phyloP scores from a whole-genome alignment of 2,797 vertebrate species.

The Miichthys miiuy region DNA sequence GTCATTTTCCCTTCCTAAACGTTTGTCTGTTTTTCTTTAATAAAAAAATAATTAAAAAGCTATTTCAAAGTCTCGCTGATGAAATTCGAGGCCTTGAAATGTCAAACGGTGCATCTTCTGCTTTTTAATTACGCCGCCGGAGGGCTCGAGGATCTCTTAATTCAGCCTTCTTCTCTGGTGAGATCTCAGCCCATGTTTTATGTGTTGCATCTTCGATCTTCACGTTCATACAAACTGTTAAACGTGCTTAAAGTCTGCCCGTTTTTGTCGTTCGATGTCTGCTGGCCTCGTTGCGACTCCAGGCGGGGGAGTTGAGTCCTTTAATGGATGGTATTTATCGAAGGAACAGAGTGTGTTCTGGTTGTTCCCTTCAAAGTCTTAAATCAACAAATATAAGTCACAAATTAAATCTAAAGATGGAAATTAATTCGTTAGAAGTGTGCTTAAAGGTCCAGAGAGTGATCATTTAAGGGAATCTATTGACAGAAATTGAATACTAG shows the following conservation, averaged over 20 bases:
- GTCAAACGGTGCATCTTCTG: constrained; percentile 6
- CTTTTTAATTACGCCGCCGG: constrained; percentile 29
- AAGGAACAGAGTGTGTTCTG: neutral
- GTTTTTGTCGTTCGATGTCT: neutral
- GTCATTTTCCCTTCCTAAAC: constrained; percentile 85
- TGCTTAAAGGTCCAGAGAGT: too few relatives aligned
- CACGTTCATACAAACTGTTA: neutral
- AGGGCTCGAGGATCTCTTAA: neutral
- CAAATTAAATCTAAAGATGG: neutral
- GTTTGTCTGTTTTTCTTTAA: constrained; percentile 36
- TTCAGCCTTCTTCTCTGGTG: neutral
- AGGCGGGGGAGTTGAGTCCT: neutral
- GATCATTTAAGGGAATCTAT: too few relatives aligned
- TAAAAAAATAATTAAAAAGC: neutral
- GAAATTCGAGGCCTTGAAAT: constrained; percentile 15
- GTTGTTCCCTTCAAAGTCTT: neutral
- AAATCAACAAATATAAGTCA: neutral
- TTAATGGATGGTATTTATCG: neutral
- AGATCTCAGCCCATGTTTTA: constrained; percentile 14
- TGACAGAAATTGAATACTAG: too few relatives aligned
- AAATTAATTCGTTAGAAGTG: neutral
- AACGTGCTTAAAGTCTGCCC: neutral
- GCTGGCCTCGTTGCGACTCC: too few relatives aligned
- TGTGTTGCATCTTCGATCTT: neutral
- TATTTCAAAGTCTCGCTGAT: constrained; percentile 2